phyloP scores from a whole-genome alignment of 2,113 vertebrate genomes.

The Macrotis lagotis region DNA sequence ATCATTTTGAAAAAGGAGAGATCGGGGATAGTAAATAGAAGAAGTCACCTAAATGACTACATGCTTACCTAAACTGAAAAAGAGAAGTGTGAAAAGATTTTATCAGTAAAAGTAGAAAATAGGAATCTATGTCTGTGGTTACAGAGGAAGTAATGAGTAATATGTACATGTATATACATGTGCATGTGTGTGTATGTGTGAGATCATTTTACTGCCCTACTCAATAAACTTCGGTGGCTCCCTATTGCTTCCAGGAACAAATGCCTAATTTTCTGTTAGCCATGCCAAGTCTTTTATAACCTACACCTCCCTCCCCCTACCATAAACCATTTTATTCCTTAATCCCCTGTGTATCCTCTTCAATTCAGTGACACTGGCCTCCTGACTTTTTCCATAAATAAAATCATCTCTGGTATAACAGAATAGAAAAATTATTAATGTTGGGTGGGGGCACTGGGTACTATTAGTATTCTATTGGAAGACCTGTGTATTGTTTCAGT shows the following conservation, averaged over 20 bases:
- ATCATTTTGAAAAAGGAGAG: background rate
- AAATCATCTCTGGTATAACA: no score
- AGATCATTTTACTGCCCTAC: background rate
- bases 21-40: background rate
- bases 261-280: no score
- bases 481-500: background rate
- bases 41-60: background rate
- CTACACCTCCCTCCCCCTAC: background rate
- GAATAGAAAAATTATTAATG: background rate
- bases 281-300: background rate
- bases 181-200: background rate
- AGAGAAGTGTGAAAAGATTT: background rate
- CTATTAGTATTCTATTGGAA: background rate
- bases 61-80: background rate
- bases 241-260: background rate
- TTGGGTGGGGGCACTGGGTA: background rate
- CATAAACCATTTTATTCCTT: no score
- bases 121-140: background rate
- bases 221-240: background rate
- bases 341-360: no score
- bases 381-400: no score
- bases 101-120: background rate
- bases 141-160: background rate
- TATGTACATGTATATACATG: background rate
- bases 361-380: no score